A percentile compares a stretch with the other conserved stretches of the same genome.
Conservation (phyloP, 2,113 vertebrate genomes). For the Pedionomus torquatus region DNA sequence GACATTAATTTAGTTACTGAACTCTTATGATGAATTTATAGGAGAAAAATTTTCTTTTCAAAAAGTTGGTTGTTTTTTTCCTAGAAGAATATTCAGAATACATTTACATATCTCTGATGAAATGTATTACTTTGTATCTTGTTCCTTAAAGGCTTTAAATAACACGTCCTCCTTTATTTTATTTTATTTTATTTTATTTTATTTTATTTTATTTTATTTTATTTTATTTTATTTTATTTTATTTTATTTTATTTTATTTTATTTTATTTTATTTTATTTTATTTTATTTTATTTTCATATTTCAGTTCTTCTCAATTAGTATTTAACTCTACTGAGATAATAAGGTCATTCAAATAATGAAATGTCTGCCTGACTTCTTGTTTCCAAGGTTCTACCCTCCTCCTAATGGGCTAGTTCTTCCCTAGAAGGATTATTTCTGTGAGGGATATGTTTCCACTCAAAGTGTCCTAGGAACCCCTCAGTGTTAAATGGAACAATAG, state of each 20-base stretch:
- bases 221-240: background rate
- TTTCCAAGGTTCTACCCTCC: background rate
- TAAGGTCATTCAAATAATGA: background rate
- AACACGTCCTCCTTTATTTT: background rate
- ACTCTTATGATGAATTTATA: background rate
- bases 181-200: background rate
- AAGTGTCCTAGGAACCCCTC: background rate
- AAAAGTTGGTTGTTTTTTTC: background rate
- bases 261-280: background rate
- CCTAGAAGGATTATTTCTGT: background rate
- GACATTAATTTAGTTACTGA: conserved; percentile 43
- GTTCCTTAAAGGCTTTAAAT: background rate
- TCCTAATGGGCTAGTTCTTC: background rate
- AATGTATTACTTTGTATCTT: background rate
- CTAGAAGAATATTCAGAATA: background rate
- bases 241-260: background rate
- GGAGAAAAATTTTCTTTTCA: background rate
- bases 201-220: background rate
- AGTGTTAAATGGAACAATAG: background rate
- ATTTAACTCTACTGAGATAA: background rate
- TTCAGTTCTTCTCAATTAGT: background rate
- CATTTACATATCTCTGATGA: background rate
- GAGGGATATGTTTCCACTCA: accelerated
- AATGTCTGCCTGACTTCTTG: background rate
- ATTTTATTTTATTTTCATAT: background rate